Percentiles rank a stretch among this genome's conserved stretches.
Conservation (phyloP, 2,113 vertebrate genomes). For the Promerops cafer region DNA sequence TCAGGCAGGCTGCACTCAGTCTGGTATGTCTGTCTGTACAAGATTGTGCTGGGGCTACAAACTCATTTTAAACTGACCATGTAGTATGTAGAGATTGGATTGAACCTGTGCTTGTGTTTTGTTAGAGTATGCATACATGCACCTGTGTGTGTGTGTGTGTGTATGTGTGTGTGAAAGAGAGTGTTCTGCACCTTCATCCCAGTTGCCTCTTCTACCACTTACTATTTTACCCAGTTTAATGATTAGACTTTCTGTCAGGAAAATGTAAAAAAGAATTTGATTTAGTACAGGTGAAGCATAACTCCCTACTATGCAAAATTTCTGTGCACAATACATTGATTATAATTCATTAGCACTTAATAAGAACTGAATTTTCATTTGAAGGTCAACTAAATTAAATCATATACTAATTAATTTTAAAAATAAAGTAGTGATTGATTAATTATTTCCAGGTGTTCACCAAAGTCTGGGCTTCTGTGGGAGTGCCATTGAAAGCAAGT, state of each 20-base stretch:
- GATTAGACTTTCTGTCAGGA: neutral
- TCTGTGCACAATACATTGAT: conserved; percentile 5
- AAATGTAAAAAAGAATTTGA: neutral
- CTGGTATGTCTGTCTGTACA: neutral
- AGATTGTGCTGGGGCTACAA: neutral
- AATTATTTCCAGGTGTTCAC: conserved; percentile 54
- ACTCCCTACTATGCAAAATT: neutral
- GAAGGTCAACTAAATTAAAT: conserved; percentile 66
- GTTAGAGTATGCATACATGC: accelerated
- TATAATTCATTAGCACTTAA: conserved; percentile 55
- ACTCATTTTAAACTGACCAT: neutral
- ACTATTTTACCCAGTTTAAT: neutral
- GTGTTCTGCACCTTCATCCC: neutral
- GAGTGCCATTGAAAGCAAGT: neutral
- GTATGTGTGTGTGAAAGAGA: neutral
- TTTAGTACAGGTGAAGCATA: neutral
- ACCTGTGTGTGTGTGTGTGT: accelerated
- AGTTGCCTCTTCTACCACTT: neutral
- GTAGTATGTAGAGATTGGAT: neutral
- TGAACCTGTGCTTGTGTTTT: neutral
- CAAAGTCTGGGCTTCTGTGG: neutral
- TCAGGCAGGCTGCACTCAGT: neutral
- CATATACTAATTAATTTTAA: conserved; percentile 62
- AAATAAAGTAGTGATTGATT: conserved; percentile 50
- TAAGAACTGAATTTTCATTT: conserved; percentile 55